Evolutionary conservation across 2,888 invertebrate genomes (phyloP), one percentile per base, ranked within the genome.

Genomic region (Sisyra nigra): DNA sequence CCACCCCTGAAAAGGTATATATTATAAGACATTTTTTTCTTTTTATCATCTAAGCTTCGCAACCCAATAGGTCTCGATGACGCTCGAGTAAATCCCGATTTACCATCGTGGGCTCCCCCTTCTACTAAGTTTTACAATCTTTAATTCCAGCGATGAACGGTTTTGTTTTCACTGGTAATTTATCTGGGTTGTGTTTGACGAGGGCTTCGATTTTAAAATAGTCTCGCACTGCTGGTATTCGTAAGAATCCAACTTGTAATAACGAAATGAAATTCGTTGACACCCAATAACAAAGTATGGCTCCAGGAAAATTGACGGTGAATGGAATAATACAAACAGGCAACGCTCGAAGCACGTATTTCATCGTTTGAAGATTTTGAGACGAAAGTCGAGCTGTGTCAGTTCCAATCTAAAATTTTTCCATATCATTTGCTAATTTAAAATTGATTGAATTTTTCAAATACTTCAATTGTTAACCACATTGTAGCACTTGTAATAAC

Each of bases 221-320:
- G 2, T 70, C 66, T 52, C 86, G 68, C 0, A 94, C 78, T 17
- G 65, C 58, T 7, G 88, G 84, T 48, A 85, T 68, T 62, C 72
- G 80, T 10, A 96, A 61, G 42, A 91, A 42, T 7, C 76, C 73
- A 6, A 84, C 86, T 76, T 93, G 92, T 1, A 69, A 48, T 3
- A 96, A 60, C 0, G 92, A 89, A 48, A 92, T 76, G 37, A 84
- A 72, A 60, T 96, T 96, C 51, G 80, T 83, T 18, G 86, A 77
- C 11, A 77, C 72, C 94, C 94, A 96, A 57, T 96, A 96, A 29
- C 82, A 78, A 35, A 91, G 67, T 55, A 96, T 80, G 1, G 84
- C 91, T 13, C 85, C 79, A 9, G 91, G 86, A 56, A 94, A 94
- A 57, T 85, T 81, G 35, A 88, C 71, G 7, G 81, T 87, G 54